Evolutionary conservation across 2,888 invertebrate species (phyloP).

Genomic region (Apamea crenata): DNA sequence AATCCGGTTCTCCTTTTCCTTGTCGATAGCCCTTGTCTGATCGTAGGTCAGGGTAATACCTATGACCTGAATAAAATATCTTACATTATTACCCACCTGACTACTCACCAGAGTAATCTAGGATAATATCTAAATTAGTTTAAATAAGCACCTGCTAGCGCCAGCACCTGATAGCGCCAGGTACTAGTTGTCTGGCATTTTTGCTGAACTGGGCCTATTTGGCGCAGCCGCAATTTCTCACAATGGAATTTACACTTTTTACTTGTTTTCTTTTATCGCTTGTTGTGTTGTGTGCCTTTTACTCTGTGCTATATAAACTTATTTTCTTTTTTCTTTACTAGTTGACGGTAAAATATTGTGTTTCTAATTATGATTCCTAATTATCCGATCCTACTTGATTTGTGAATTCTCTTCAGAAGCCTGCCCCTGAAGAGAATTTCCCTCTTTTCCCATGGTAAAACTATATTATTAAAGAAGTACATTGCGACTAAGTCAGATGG

Average conservation of each 20-base stretch:
- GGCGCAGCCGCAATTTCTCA: not conserved
- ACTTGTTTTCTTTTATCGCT: not conserved
- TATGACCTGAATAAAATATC: constrained; percentile 27
- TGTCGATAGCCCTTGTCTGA: not conserved
- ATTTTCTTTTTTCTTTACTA: no score
- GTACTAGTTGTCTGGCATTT: not conserved
- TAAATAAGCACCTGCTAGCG: not conserved
- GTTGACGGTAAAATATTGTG: not conserved
- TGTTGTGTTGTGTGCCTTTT: no score
- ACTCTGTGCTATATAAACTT: no score
- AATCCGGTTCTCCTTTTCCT: constrained; percentile 40
- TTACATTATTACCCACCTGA: not conserved
- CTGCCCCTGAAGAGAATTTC: not conserved
- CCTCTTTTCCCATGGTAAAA: not conserved
- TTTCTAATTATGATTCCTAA: not conserved
- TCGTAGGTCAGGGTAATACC: constrained; percentile 47
- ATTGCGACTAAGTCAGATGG: not conserved
- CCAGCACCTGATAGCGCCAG: not conserved
- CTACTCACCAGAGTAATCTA: no score
- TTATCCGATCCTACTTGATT: no score
- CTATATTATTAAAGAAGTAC: not conserved
- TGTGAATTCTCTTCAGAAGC: no score
- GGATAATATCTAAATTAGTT: not conserved
- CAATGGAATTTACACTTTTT: not conserved
- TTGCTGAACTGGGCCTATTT: not conserved